Conservation (phyloP, 53 echinoderm and acorn worm genomes). For the Holothuria scabra region DNA sequence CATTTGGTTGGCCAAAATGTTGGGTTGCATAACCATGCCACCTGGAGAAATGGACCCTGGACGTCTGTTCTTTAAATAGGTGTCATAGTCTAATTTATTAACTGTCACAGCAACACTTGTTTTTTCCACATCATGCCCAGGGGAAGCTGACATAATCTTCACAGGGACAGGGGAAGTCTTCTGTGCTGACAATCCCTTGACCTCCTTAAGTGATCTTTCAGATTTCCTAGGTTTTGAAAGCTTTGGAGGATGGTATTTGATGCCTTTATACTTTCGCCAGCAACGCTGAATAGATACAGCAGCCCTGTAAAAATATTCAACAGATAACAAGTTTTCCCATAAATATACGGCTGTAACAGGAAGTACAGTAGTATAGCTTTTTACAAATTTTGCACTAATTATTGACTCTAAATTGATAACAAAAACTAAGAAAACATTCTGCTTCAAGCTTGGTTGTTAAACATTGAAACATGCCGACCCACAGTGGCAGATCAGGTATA, state of each 20-base stretch:
- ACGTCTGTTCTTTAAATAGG: slow-evolving; percentile 88
- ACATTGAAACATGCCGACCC: no score
- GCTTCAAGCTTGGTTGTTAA: no score
- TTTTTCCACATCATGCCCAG: slow-evolving; percentile 41
- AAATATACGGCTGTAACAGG: no score
- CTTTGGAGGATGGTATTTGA: slow-evolving; percentile 35
- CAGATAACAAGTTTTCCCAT: no score
- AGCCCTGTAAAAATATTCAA: slow-evolving; percentile 67
- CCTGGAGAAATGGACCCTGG: slow-evolving; percentile 84
- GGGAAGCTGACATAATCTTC: slow-evolving; percentile 8
- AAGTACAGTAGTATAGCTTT: no score
- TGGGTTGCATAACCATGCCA: no score
- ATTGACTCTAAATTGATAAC: no score
- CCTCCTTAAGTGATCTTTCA: background rate
- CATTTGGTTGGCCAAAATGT: no score
- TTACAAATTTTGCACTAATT: no score
- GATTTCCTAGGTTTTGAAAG: background rate
- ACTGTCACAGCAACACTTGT: slow-evolving; percentile 59
- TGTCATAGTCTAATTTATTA: slow-evolving; percentile 79
- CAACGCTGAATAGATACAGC: slow-evolving; percentile 83
- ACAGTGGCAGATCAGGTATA: no score
- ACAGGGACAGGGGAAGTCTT: background rate
- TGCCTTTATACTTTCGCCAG: slow-evolving; percentile 88
- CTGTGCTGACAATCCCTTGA: background rate
- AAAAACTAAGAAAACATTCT: no score